Evolutionary conservation across 1,140 invertebrate genomes (phyloP).

Genomic region (Calliopsis andreniformis): DNA sequence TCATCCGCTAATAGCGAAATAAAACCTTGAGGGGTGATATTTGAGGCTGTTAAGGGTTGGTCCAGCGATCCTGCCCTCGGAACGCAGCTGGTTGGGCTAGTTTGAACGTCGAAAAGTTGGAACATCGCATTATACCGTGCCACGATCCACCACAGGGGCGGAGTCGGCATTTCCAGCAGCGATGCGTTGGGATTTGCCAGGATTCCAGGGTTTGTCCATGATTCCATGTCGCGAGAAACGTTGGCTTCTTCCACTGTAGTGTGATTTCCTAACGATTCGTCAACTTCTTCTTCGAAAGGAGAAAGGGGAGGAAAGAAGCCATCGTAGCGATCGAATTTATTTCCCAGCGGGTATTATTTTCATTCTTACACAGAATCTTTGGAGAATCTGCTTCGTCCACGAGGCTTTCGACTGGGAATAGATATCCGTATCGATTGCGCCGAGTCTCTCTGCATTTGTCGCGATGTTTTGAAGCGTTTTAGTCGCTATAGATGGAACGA

Average conservation of each 20-base stretch:
- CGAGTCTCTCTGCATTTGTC: not conserved
- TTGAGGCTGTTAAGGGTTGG: not conserved
- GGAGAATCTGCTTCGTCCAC: not conserved
- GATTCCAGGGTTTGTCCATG: not conserved
- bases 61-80: not conserved
- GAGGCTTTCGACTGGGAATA: not conserved
- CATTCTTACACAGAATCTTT: not conserved
- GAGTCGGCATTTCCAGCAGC: constrained; percentile 8
- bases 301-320: not conserved
- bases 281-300: no score
- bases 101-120: constrained; percentile 53
- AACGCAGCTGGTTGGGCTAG: not conserved
- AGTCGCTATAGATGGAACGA: not conserved
- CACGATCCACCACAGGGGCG: not conserved
- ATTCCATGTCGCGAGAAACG: not conserved
- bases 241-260: not conserved
- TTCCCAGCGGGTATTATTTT: not conserved
- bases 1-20: constrained; percentile 67
- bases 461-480: not conserved
- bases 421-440: not conserved
- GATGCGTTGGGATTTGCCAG: constrained; percentile 44
- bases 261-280: not conserved
- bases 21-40: constrained; percentile 51
- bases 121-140: constrained; percentile 62
- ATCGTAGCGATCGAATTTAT: not conserved